A percentile compares a stretch with the other conserved stretches of the same genome.
Conservation (phyloP, 2,888 invertebrate genomes). For the Sinelater perroti region DNA sequence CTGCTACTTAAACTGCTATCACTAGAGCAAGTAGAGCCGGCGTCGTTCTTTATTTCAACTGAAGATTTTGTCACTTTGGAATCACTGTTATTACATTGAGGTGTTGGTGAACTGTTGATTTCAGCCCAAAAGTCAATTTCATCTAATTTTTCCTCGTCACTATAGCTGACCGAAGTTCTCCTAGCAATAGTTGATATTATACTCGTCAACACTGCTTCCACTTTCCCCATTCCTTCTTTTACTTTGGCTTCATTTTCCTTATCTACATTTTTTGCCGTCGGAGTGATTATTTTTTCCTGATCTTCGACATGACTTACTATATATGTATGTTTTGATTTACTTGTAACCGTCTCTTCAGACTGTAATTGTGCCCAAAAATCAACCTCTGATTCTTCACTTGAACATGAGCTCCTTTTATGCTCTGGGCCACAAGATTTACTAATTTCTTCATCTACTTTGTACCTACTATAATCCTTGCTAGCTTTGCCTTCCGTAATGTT, state of each 20-base stretch:
- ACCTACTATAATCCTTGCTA: not conserved
- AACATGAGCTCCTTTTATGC: no score
- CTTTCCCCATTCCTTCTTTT: slow-evolving; percentile 4
- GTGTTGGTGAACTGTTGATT: slow-evolving; percentile 19
- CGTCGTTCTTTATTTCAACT: slow-evolving; percentile 11
- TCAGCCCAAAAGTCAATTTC: slow-evolving; percentile 45
- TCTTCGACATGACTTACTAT: no score
- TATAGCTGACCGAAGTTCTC: not conserved
- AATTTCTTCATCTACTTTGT: no score
- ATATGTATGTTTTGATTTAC: no score
- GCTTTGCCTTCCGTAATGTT: not conserved
- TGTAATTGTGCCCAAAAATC: slow-evolving; percentile 17
- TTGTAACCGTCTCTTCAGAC: no score
- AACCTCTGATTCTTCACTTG: not conserved
- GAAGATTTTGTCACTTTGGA: no score
- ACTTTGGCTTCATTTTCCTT: not conserved
- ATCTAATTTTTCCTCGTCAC: slow-evolving; percentile 19
- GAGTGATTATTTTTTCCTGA: no score
- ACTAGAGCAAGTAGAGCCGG: slow-evolving; percentile 55
- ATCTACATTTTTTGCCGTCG: no score
- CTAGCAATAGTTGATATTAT: not conserved
- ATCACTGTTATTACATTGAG: slow-evolving; percentile 16
- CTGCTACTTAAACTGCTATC: slow-evolving; percentile 54
- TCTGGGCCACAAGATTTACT: no score
- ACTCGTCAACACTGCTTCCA: not conserved